Evolutionary conservation across 2,797 vertebrate genomes (phyloP).

Genomic region (Xenops minutus): DNA sequence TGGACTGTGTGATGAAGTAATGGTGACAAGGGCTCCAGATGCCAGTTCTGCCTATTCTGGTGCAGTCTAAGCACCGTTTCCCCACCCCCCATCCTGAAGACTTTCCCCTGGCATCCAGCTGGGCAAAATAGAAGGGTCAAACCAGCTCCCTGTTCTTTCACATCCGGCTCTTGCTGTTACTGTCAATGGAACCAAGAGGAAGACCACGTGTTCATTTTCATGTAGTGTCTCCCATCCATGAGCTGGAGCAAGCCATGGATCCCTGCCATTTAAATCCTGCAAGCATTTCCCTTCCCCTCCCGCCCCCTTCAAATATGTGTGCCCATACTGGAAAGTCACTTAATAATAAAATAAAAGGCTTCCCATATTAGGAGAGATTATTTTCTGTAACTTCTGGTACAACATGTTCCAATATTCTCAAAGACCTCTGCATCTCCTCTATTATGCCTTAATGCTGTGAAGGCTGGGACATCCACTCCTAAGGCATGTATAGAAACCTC

Average conservation of each 20-base stretch:
- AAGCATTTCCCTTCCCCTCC: background rate
- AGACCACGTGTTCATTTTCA: background rate
- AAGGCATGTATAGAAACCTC: background rate
- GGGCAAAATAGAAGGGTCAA: background rate
- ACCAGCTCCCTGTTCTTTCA: background rate
- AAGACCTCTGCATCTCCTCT: background rate
- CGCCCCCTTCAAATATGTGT: background rate
- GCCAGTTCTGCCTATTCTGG: background rate
- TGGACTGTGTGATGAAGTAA: background rate
- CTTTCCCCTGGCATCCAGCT: background rate
- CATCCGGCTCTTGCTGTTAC: background rate
- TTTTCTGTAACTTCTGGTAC: background rate
- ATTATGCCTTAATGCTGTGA: background rate
- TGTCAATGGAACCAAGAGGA: background rate
- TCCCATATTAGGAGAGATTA: background rate
- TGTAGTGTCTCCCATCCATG: background rate
- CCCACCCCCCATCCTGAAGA: background rate
- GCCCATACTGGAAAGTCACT: background rate
- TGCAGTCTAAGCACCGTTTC: background rate
- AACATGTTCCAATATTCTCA: background rate
- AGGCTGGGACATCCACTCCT: rapidly evolving
- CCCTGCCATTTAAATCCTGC: background rate
- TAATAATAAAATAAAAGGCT: background rate
- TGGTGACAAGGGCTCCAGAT: background rate
- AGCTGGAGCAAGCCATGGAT: background rate